Percentiles rank a stretch among this genome's conserved stretches.
phyloP scores from a whole-genome alignment of 2,113 vertebrate species.

The Alethe castanea region DNA sequence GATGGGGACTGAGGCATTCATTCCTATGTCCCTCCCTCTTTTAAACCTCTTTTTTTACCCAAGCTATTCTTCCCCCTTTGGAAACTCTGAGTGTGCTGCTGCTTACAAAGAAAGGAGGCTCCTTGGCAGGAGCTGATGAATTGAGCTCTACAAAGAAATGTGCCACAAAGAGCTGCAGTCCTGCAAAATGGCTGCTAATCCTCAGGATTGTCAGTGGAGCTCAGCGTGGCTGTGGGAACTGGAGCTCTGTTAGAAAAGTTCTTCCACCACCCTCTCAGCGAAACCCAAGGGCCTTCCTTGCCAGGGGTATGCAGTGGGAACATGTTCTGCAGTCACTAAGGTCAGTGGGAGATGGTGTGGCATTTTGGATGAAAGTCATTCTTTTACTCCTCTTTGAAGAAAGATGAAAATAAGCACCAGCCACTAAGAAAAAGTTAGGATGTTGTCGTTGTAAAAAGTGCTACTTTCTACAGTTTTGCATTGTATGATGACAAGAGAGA shows the following conservation, averaged over 20 bases:
- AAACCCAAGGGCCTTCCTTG: background rate
- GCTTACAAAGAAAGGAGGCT: background rate
- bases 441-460: background rate
- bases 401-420: background rate
- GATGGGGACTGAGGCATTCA: background rate
- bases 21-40: background rate
- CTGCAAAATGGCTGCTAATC: background rate
- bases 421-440: background rate
- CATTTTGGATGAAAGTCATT: background rate
- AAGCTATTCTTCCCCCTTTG: background rate
- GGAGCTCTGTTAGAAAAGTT: background rate
- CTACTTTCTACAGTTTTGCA: background rate
- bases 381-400: background rate
- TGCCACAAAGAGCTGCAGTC: background rate
- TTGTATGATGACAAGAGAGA: background rate
- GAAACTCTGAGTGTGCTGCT: background rate
- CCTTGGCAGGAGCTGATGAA: background rate
- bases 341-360: background rate
- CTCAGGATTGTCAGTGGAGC: background rate
- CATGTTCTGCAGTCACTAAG: background rate
- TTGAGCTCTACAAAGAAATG: background rate
- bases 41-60: background rate
- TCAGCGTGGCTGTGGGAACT: background rate
- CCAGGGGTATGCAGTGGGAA: fast-evolving
- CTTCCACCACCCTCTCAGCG: background rate